Conservation (phyloP, 2,113 vertebrate genomes). For the Erpornis zantholeuca region DNA sequence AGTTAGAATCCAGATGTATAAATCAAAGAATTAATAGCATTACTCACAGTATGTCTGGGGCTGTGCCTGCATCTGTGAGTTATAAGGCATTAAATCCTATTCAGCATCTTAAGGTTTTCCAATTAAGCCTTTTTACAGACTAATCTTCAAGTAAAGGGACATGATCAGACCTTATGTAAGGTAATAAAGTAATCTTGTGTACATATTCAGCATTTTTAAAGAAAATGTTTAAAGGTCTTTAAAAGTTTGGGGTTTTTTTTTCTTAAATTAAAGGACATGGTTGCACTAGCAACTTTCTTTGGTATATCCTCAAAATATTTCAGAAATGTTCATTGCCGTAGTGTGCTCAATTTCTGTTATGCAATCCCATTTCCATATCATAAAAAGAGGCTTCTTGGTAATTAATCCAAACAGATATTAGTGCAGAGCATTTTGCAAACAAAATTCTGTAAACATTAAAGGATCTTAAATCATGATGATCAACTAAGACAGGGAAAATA, state of each 20-base stretch:
- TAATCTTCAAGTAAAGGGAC: not conserved
- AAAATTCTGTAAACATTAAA: not conserved
- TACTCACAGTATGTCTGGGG: not conserved
- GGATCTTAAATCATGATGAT: not conserved
- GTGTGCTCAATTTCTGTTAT: not conserved
- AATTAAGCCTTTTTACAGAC: not conserved
- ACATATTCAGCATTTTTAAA: not conserved
- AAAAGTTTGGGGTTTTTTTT: not conserved
- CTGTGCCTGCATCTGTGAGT: not conserved
- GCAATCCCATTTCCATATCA: not conserved
- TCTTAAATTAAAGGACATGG: not conserved
- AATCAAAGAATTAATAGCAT: not conserved
- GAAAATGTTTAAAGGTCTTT: not conserved
- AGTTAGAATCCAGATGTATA: not conserved
- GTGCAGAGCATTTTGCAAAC: accelerated
- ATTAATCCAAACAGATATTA: not conserved
- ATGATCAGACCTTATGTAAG: not conserved
- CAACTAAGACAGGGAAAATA: not conserved
- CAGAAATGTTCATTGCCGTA: not conserved
- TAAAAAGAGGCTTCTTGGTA: not conserved
- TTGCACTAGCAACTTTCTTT: not conserved
- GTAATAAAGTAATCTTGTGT: not conserved
- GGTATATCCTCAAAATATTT: not conserved
- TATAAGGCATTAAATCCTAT: not conserved
- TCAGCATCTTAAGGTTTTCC: not conserved